These are phyloP conservation scores for Excalfactoria chinensis DNA, from an alignment of 2,113 vertebrate genomes.

Conservation along the genomic window DNA sequence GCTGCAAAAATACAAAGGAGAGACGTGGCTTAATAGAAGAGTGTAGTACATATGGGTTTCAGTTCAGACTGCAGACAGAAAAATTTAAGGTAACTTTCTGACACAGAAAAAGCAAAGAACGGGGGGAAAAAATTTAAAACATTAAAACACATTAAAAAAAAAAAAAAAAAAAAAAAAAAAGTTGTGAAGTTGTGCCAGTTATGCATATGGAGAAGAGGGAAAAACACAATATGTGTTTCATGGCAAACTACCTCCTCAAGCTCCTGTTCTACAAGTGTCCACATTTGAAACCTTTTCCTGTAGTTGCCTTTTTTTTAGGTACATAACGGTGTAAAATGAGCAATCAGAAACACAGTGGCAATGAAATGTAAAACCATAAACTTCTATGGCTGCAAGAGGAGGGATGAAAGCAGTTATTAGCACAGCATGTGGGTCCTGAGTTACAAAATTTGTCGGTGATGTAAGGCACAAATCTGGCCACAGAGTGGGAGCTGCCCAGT, in stretches of 20 bases:
- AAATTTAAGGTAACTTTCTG: neutral
- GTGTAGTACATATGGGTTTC: neutral
- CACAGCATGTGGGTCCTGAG: fast-evolving
- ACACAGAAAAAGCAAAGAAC: neutral
- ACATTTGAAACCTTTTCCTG: neutral
- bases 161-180: neutral
- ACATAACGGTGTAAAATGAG: neutral
- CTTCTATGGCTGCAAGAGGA: neutral
- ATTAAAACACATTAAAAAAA: neutral
- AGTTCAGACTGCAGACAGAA: neutral
- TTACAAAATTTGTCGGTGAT: neutral
- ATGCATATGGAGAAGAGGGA: fast-evolving
- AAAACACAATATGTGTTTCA: neutral
- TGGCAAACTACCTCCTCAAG: neutral
- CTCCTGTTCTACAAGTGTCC: neutral
- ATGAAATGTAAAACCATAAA: neutral
- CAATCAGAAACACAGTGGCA: neutral
- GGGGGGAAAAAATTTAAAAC: neutral
- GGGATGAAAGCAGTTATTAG: neutral
- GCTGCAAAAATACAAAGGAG: neutral
- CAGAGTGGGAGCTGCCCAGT: neutral
- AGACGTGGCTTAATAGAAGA: neutral
- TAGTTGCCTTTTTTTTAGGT: neutral
- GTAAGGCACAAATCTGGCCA: neutral
- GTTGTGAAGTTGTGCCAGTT: fast-evolving